Base-by-base conservation (phyloP, 2,888 invertebrate species). In the Zygothrica quintamaculata region DNA sequence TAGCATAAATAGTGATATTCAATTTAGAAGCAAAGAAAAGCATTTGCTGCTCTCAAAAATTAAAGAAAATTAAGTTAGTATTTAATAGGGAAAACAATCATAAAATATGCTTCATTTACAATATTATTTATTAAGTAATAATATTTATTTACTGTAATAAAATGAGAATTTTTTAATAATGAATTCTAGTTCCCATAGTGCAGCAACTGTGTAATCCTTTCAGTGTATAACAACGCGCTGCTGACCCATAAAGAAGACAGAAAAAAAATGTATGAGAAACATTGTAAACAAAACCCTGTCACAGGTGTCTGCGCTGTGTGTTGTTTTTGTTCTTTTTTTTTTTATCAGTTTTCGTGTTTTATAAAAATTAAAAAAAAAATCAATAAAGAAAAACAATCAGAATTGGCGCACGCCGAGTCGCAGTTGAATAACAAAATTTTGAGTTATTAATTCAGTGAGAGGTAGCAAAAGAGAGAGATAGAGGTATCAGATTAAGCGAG, bases 331-430 rank as follows among this genome's bases (percentile, higher is more conserved):
- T 42, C 1, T 47, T 34, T 26, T 44, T 72, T 44, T 53, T 44
- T 15, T 62, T 57, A 36, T 34, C 33, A 48, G 13, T 40, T 69
- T 62, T 12, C 40, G 9, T 39, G 40, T 16, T 65, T 15, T 58
- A 29, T 18, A 47, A 42, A n/a, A 34, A n/a, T 43, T 15, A 34
- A 33, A 55, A 64, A 3, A 47, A 61, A 66, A 67, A 79, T 76
- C 67, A 79, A 77, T 70, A 75, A 79, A 64, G 44, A 72, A 64
- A 67, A 65, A 64, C 55, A 74, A 57, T 60, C 70, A 48, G 44
- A 72, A 65, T 74, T 79, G 74, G 73, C 79, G 80, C 77, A 70
- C 65, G 70, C 52, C 70, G 43, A 52, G 34, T 39, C 7, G 18
- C 36, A 47, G 36, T 12, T 47, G 15, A 57, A 77, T 50, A 62